These are phyloP conservation scores for Temnothorax unifasciatus DNA, from an alignment of 2,888 invertebrate genomes.

Conservation along the genomic window DNA sequence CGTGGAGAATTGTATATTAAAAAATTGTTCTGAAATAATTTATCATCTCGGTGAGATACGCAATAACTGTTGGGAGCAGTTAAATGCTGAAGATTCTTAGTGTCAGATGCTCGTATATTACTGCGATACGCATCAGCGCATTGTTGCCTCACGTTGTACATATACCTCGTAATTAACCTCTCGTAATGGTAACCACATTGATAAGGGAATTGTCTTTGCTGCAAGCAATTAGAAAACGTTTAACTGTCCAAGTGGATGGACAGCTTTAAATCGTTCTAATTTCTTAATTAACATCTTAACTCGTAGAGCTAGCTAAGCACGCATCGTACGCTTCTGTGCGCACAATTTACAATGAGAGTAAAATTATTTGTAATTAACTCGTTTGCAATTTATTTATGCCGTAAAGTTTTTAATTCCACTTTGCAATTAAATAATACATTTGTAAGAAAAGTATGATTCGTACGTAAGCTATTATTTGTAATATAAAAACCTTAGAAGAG, in stretches of 20 bases:
- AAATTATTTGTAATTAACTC: background rate
- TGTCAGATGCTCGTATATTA: slow-evolving; percentile 36
- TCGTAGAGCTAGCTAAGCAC: background rate
- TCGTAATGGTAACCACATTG: slow-evolving; percentile 67
- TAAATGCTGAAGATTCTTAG: slow-evolving; percentile 44
- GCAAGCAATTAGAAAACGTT: slow-evolving; percentile 67
- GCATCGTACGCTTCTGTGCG: slow-evolving; percentile 1
- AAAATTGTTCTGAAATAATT: slow-evolving; percentile 47
- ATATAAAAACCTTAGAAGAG: background rate
- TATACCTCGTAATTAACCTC: slow-evolving; percentile 67
- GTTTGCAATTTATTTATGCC: background rate
- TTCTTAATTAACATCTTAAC: slow-evolving; percentile 53
- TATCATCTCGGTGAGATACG: background rate
- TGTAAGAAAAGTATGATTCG: background rate
- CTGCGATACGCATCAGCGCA: slow-evolving; percentile 45
- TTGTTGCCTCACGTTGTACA: slow-evolving; percentile 31
- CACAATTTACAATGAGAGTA: background rate
- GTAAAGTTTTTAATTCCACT: background rate
- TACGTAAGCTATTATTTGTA: background rate
- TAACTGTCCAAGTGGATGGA: slow-evolving; percentile 54
- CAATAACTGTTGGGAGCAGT: background rate
- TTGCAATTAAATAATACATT: background rate
- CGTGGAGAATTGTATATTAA: slow-evolving; percentile 15
- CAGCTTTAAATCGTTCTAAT: slow-evolving; percentile 56
- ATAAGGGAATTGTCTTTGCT: slow-evolving; percentile 64